Evolutionary conservation across 2,797 vertebrate species (phyloP), one percentile per base, ranked within the genome.

Genomic region (Ptychobarbus kaznakovi): DNA sequence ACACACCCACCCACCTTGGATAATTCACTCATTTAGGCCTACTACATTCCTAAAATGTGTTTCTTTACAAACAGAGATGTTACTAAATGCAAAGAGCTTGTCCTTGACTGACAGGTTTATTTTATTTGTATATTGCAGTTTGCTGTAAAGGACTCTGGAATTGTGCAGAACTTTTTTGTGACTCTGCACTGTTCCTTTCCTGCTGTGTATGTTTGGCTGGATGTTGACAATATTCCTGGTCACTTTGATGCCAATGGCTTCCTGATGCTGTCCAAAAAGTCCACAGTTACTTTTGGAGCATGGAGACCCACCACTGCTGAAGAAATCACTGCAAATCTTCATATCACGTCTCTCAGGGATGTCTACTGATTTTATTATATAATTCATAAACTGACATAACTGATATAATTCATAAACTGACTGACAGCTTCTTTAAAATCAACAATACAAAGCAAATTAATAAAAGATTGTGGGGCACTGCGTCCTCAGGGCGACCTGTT

Each of bases 221-320:
- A 99, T 65, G 95, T 95, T 1, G 97, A 96, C n/a, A 88, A 89
- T 83, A 35, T 98, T 89, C 93, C 94, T 0, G 98, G 98, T 51
- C 94, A 96, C 51, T 99, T 99, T 91, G 94, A 95, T 83, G 94
- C 95, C 70, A 99, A 99, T 8, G 98, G 98, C 72, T 99, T 99
- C 92, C 95, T 99, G 89, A 96, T 99, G 96, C 90, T 94, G 0
- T 93, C 96, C 22, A 87, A 92, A 82, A 95, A 90, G 53, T 92
- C 65, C 77, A 91, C 90, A 1, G 86, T 98, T 77, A 42, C 77
- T 0, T 99, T 99, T 88, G 90, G 91, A 16, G 93, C 97, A 2
- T 97, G 96, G 97, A 87, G 90, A 25, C 80, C 90, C 80, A 97
- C 95, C 80, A 96, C 90, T 58, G 81, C 88, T 3, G 66, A 91